Evolutionary conservation across 1,140 invertebrate genomes (phyloP).

Genomic region (Melipona quadrifasciata): DNA sequence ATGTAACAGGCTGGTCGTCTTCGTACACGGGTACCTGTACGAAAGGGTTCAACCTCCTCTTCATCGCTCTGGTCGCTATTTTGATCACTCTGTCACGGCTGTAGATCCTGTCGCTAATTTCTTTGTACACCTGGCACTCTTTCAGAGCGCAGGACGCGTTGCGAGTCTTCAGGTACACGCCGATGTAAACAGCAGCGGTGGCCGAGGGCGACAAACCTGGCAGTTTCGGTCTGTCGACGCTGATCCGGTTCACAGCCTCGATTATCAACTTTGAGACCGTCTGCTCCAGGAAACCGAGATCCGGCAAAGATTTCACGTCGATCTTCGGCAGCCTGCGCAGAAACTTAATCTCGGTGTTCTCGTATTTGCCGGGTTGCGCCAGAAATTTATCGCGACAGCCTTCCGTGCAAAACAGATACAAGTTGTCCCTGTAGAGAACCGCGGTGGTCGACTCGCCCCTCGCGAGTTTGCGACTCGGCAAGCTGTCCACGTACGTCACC

Average conservation of each 20-base stretch:
- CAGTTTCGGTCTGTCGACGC: constrained; percentile 82
- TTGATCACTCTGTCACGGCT: constrained; percentile 75
- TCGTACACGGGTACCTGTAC: not conserved
- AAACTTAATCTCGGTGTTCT: constrained; percentile 76
- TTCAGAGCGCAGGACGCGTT: constrained; percentile 71
- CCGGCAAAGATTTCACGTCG: constrained; percentile 79
- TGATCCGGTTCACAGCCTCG: constrained; percentile 80
- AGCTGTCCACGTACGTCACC: constrained; percentile 82
- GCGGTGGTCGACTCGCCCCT: constrained; percentile 77
- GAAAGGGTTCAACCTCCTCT: constrained; percentile 38
- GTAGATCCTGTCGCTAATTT: constrained; percentile 75
- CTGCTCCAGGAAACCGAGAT: constrained; percentile 83
- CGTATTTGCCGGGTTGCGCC: constrained; percentile 77
- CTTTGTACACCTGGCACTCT: constrained; percentile 73
- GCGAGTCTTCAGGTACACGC: constrained; percentile 82
- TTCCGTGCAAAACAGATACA: constrained; percentile 82
- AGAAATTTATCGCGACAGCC: constrained; percentile 82
- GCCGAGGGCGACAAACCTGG: constrained; percentile 79
- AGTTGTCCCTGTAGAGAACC: constrained; percentile 76
- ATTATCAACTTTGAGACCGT: constrained; percentile 81
- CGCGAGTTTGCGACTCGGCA: constrained; percentile 78
- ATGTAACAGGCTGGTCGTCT: fast-evolving
- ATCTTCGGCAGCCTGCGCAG: constrained; percentile 75
- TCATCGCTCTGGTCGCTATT: constrained; percentile 36
- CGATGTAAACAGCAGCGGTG: constrained; percentile 82